A percentile compares a stretch with the other conserved stretches of the same genome.
Conservation (phyloP, 2,888 invertebrate species). For the Athetis lepigone region DNA sequence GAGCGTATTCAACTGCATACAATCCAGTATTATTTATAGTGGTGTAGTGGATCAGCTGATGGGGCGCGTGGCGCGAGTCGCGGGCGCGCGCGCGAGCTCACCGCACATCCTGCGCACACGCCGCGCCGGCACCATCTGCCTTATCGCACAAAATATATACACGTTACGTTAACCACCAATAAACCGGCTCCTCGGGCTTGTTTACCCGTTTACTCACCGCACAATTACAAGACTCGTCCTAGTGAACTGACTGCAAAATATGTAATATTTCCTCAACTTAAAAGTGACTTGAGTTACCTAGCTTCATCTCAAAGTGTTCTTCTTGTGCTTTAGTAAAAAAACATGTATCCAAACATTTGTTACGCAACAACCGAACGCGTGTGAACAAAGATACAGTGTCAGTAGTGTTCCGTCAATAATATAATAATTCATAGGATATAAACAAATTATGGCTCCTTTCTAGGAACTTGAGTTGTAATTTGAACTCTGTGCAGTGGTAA, state of each 20-base stretch:
- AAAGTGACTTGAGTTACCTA: constrained; percentile 44
- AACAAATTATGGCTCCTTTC: constrained; percentile 67
- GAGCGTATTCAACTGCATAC: constrained; percentile 74
- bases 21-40: constrained; percentile 89
- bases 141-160: constrained; percentile 72
- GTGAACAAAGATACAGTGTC: constrained; percentile 61
- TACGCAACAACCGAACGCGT: constrained; percentile 57
- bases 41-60: constrained; percentile 88
- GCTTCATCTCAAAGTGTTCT: constrained; percentile 39
- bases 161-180: constrained; percentile 77
- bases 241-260: constrained; percentile 64
- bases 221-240: constrained; percentile 66
- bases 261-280: constrained; percentile 40
- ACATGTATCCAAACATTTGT: constrained; percentile 31
- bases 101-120: constrained; percentile 64
- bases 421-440: constrained; percentile 59
- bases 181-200: constrained; percentile 76
- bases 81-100: constrained; percentile 56
- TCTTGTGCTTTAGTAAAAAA: constrained; percentile 41
- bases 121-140: constrained; percentile 60
- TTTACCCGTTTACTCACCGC: constrained; percentile 72
- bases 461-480: constrained; percentile 62
- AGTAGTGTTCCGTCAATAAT: constrained; percentile 57
- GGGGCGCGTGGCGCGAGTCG: constrained; percentile 58
- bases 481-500: constrained; percentile 68